phyloP scores from a whole-genome alignment of 2,113 vertebrate genomes.

The Morone saxatilis region DNA sequence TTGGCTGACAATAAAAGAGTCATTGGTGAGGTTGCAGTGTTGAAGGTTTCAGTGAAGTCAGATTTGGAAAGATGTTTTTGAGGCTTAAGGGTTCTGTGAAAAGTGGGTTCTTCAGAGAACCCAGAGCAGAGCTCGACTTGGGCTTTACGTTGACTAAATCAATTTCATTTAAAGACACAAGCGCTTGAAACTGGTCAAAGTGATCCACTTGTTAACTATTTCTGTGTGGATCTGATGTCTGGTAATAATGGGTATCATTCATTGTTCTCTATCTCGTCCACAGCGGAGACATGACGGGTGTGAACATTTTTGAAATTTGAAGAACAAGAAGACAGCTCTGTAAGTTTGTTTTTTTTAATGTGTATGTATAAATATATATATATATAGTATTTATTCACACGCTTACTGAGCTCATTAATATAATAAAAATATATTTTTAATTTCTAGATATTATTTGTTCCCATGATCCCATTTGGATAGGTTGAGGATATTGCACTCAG shows the following conservation, averaged over 20 bases:
- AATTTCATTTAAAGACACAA: not conserved
- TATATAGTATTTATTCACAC: not conserved
- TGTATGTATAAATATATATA: not conserved
- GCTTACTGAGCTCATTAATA: not conserved
- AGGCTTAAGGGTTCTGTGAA: not conserved
- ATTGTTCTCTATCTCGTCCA: slow-evolving; percentile 47
- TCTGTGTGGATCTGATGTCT: slow-evolving; percentile 7
- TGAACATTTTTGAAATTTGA: slow-evolving; percentile 31
- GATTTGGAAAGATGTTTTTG: not conserved
- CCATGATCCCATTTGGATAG: not conserved
- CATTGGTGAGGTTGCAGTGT: too few relatives aligned
- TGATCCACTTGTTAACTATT: not conserved
- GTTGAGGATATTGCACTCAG: not conserved
- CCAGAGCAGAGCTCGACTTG: not conserved
- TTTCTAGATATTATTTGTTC: not conserved
- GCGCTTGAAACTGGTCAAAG: not conserved
- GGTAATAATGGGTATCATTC: slow-evolving; percentile 19
- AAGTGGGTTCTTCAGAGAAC: not conserved
- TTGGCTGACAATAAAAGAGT: not conserved
- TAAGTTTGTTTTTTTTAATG: slow-evolving; percentile 70
- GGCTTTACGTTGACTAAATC: not conserved
- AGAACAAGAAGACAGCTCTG: slow-evolving; percentile 80
- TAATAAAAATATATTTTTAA: not conserved
- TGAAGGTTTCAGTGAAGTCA: not conserved
- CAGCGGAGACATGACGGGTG: slow-evolving; percentile 41